A percentile compares a stretch with the other conserved stretches of the same genome.
These are phyloP conservation scores for Psephotus haematonotus DNA, from an alignment of 2,113 vertebrate genomes.

Conservation along the genomic window DNA sequence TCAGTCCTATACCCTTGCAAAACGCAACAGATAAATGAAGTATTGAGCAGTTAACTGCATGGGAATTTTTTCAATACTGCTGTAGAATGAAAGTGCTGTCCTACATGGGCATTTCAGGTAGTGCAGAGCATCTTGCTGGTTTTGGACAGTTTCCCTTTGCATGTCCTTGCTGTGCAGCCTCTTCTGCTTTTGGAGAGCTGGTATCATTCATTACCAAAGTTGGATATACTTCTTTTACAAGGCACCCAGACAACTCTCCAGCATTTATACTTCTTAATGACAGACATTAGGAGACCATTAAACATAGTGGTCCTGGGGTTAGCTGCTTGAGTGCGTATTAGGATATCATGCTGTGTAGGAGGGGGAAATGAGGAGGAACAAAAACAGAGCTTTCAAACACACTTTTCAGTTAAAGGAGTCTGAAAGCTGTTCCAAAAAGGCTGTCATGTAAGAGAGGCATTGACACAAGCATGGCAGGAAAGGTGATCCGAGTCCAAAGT, in stretches of 20 bases:
- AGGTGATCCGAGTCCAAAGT: neutral
- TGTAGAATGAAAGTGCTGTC: neutral
- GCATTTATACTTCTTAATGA: constrained; percentile 28
- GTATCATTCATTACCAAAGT: neutral
- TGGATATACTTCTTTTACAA: constrained; percentile 1
- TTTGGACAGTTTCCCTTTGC: neutral
- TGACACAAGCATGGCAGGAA: neutral
- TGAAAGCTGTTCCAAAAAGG: neutral
- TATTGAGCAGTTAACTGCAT: constrained; percentile 13
- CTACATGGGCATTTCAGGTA: neutral
- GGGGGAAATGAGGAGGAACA: constrained; percentile 5
- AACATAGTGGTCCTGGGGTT: constrained; percentile 20
- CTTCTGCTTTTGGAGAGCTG: neutral
- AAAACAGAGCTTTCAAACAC: neutral
- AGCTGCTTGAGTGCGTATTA: neutral
- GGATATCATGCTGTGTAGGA: neutral
- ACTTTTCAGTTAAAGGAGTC: neutral
- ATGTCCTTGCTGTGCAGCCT: neutral
- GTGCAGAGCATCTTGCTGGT: neutral
- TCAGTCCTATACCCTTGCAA: constrained; percentile 31
- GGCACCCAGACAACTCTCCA: neutral
- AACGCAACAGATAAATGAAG: neutral
- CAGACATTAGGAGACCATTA: constrained; percentile 24
- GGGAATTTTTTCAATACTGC: neutral
- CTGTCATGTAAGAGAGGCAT: neutral